Conservation (phyloP, 1,140 invertebrate genomes). For the Microplitis demolitor region DNA sequence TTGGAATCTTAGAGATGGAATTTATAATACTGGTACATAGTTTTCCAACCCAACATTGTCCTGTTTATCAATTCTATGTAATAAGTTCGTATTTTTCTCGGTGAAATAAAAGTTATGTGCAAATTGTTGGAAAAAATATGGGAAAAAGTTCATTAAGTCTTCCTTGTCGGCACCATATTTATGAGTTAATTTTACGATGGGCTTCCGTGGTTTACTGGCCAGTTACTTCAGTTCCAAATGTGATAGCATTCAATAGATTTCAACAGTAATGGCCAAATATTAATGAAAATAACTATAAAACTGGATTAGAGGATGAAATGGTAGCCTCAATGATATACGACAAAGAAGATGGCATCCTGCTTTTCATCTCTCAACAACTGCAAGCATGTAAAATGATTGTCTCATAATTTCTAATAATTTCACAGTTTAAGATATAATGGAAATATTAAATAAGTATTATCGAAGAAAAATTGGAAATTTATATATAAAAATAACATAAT, state of each 20-base stretch:
- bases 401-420: neutral
- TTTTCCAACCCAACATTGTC: slow-evolving; percentile 3
- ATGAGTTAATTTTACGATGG: neutral
- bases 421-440: no score
- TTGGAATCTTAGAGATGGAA: slow-evolving; percentile 5
- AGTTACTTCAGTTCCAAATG: slow-evolving; percentile 1
- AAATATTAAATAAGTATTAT: no score
- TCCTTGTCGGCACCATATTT: slow-evolving; percentile 14
- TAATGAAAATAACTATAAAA: slow-evolving; percentile 9
- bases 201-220: slow-evolving; percentile 12
- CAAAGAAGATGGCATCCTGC: neutral
- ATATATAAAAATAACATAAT: no score
- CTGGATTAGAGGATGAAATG: neutral
- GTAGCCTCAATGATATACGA: neutral
- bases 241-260: neutral
- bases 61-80: slow-evolving; percentile 1
- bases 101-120: slow-evolving; percentile 6
- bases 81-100: slow-evolving; percentile 12
- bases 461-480: no score
- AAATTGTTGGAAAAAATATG: slow-evolving; percentile 14
- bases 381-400: neutral
- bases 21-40: slow-evolving; percentile 14
- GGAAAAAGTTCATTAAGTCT: slow-evolving; percentile 4
- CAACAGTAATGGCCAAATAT: slow-evolving; percentile 3
- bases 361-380: neutral